Evolutionary conservation across 2,888 invertebrate genomes (phyloP).

Genomic region (Tetropium fuscum): DNA sequence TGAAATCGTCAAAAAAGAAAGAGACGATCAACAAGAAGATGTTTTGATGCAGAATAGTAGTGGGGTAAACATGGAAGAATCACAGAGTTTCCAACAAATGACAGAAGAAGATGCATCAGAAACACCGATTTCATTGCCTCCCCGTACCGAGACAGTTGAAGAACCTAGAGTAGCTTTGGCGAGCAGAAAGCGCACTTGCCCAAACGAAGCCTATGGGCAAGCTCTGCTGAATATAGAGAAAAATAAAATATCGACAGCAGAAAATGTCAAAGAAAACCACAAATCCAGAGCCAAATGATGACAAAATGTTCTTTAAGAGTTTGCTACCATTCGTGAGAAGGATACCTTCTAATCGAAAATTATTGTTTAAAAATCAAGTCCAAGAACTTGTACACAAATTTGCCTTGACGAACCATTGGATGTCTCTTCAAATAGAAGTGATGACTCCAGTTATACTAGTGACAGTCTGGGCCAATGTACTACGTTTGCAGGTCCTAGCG

Average conservation of each 20-base stretch:
- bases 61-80: background rate
- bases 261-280: background rate
- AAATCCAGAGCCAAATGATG: slow-evolving; percentile 1
- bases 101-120: background rate
- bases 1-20: background rate
- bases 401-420: background rate
- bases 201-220: background rate
- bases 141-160: background rate
- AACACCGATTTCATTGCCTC: background rate
- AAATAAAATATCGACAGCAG: background rate
- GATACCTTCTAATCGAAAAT: background rate
- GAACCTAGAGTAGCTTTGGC: slow-evolving; percentile 1
- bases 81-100: background rate
- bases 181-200: background rate
- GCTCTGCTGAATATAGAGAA: background rate
- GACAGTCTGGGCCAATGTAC: too few species aligned
- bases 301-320: background rate
- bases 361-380: background rate
- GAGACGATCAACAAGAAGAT: background rate
- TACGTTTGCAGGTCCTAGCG: background rate
- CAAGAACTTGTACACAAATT: background rate
- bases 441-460: background rate
- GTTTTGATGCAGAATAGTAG: background rate
- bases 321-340: background rate
- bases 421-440: too few species aligned